These are phyloP conservation scores for Andrena dorsata DNA, from an alignment of 2,888 invertebrate genomes.

Conservation along the genomic window DNA sequence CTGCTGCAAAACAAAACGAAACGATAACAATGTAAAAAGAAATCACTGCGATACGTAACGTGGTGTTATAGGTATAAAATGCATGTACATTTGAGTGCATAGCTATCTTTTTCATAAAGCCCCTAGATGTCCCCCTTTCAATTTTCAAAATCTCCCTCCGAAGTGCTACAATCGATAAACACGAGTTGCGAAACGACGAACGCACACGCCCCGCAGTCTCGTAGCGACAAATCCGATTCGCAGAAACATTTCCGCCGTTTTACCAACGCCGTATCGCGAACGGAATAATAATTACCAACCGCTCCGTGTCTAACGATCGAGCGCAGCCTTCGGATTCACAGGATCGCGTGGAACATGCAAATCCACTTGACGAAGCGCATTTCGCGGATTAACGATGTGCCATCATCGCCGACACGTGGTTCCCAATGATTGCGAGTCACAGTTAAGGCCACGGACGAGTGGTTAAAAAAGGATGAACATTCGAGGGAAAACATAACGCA, in stretches of 20 bases:
- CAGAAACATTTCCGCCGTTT: slow-evolving; percentile 30
- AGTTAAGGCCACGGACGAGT: slow-evolving; percentile 53
- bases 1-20: too few relatives aligned
- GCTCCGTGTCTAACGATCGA: slow-evolving; percentile 29
- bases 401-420: not conserved
- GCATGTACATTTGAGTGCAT: too few relatives aligned
- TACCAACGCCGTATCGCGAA: not conserved
- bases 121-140: not conserved
- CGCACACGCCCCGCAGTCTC: not conserved
- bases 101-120: too few relatives aligned
- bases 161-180: not conserved
- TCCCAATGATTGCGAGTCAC: slow-evolving; percentile 11
- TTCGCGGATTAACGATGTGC: slow-evolving; percentile 31
- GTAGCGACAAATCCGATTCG: slow-evolving; percentile 14
- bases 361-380: slow-evolving; percentile 41
- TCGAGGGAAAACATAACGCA: too few relatives aligned
- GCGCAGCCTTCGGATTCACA: slow-evolving; percentile 10
- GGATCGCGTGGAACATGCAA: slow-evolving; percentile 54
- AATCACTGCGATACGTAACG: too few relatives aligned
- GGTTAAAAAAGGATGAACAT: not conserved
- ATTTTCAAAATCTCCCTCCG: not conserved
- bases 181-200: not conserved
- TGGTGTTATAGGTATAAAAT: too few relatives aligned
- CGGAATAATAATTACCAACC: slow-evolving; percentile 24
- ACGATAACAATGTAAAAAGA: too few relatives aligned